Conservation (phyloP, 2,888 invertebrate species). For the Sipha maydis region DNA sequence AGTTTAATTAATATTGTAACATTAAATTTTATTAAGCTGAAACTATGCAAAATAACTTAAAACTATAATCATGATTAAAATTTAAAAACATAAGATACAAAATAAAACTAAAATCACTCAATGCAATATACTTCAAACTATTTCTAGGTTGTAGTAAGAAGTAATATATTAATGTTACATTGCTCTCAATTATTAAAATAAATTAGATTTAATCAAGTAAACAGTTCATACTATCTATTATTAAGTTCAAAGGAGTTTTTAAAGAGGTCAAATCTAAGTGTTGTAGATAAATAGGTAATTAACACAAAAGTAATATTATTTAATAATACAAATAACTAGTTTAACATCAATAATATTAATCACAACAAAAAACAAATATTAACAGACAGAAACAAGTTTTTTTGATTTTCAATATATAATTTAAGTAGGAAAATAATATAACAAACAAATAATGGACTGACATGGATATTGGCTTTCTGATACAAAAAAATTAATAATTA, state of each 20-base stretch:
- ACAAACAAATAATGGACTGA: no score
- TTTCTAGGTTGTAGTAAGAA: background rate
- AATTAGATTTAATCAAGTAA: background rate
- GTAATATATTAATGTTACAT: background rate
- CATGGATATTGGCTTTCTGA: no score
- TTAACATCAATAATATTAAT: background rate
- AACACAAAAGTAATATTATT: background rate
- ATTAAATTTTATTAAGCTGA: conserved; percentile 12
- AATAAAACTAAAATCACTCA: background rate
- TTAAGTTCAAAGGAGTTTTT: background rate
- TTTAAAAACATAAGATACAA: background rate
- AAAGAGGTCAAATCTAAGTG: background rate
- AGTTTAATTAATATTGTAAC: background rate
- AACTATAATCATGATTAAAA: background rate
- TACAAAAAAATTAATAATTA: no score
- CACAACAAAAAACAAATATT: no score
- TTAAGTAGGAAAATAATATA: no score
- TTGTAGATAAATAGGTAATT: background rate
- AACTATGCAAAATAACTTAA: background rate
- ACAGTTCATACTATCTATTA: background rate
- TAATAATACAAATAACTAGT: background rate
- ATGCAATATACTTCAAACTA: background rate
- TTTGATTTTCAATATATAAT: no score
- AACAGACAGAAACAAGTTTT: no score
- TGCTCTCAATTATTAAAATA: background rate